Conservation (phyloP, 2,113 vertebrate species). For the Marmota monax region DNA sequence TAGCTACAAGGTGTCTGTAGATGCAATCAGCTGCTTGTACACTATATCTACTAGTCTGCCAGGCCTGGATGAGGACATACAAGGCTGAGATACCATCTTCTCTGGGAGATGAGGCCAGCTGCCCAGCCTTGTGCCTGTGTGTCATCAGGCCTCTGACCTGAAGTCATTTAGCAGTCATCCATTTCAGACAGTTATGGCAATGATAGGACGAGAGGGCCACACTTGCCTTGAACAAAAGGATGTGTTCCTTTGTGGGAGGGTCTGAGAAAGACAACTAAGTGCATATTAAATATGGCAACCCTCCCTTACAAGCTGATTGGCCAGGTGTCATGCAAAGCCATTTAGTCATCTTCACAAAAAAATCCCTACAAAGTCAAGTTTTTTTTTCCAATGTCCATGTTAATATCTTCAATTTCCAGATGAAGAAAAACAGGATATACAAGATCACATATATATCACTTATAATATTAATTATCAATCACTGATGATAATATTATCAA, state of each 20-base stretch:
- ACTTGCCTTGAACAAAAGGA: neutral
- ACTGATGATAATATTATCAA: neutral
- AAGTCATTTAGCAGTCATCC: neutral
- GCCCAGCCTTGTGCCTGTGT: neutral
- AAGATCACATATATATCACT: neutral
- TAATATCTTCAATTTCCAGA: neutral
- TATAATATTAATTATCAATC: neutral
- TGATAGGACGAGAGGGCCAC: neutral
- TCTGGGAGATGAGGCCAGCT: neutral
- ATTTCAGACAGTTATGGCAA: neutral
- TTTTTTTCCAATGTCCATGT: neutral
- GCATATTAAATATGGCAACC: neutral
- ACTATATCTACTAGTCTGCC: neutral
- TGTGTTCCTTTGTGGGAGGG: neutral
- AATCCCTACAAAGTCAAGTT: neutral
- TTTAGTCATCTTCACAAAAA: neutral
- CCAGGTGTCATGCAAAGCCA: neutral
- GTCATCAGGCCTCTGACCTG: neutral
- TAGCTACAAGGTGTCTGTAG: neutral
- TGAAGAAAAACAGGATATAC: neutral
- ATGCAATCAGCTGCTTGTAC: neutral
- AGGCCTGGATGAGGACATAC: neutral
- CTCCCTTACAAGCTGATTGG: neutral
- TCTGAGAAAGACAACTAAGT: neutral
- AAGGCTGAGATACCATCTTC: neutral